Conservation (phyloP, 2,888 invertebrate genomes). For the Aleiodes leptofemur region DNA sequence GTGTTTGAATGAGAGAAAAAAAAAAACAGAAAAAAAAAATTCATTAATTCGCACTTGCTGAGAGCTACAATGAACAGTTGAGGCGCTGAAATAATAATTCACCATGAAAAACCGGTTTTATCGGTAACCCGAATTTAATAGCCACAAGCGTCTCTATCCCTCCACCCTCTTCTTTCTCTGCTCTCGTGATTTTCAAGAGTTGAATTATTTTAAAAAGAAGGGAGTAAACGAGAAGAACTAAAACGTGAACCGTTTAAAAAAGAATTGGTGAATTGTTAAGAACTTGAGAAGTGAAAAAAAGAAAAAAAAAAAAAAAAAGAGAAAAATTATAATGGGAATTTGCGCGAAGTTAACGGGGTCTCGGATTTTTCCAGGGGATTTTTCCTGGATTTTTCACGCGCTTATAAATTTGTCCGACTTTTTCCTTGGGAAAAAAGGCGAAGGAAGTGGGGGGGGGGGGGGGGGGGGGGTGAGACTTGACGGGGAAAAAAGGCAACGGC, state of each 20-base stretch:
- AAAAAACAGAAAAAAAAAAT: constrained; percentile 33
- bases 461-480: constrained; percentile 20
- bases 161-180: constrained; percentile 19
- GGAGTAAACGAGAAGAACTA: constrained; percentile 15
- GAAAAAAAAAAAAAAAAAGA: background rate
- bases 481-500: constrained; percentile 57
- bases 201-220: constrained; percentile 44
- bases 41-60: constrained; percentile 37
- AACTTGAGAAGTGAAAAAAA: background rate
- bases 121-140: constrained; percentile 49
- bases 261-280: background rate
- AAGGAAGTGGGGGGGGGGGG: constrained; percentile 3
- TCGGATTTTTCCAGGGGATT: constrained; percentile 8
- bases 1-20: background rate
- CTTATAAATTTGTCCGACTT: constrained; percentile 55
- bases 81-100: constrained; percentile 47
- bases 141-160: constrained; percentile 27
- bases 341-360: constrained; percentile 42
- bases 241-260: constrained; percentile 12
- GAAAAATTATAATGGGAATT: constrained; percentile 20
- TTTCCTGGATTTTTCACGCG: constrained; percentile 38
- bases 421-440: constrained; percentile 25
- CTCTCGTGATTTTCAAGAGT: constrained; percentile 41
- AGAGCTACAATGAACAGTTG: constrained; percentile 15
- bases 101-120: constrained; percentile 45